Percentiles rank a stretch among this genome's conserved stretches.
Evolutionary conservation across 2,113 vertebrate species (phyloP).

Genomic region (Copsychus sechellarum): DNA sequence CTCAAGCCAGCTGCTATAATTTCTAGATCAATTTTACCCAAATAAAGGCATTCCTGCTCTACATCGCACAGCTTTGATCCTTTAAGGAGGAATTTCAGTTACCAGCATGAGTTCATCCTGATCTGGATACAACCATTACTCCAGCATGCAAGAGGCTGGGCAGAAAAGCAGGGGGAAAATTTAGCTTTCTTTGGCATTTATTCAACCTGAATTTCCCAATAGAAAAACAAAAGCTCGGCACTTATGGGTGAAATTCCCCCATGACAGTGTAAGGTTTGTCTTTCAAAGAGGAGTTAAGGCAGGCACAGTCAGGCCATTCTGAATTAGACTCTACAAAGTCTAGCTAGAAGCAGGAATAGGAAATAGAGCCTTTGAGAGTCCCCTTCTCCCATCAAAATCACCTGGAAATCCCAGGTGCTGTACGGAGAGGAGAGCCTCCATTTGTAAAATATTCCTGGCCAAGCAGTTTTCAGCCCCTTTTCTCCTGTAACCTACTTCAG

Average conservation of each 20-base stretch:
- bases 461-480: neutral
- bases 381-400: neutral
- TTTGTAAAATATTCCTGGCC: neutral
- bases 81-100: neutral
- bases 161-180: slow-evolving; percentile 12
- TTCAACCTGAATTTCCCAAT: slow-evolving; percentile 6
- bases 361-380: neutral
- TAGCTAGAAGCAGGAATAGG: neutral
- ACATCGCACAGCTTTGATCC: neutral
- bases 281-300: neutral
- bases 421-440: neutral
- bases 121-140: neutral
- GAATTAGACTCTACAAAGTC: neutral
- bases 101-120: neutral
- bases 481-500: neutral
- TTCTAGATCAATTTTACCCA: slow-evolving; percentile 6
- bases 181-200: neutral
- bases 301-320: neutral
- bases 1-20: neutral
- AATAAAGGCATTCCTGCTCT: slow-evolving; percentile 13
- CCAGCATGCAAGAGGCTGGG: neutral
- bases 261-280: neutral
- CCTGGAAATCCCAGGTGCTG: neutral
- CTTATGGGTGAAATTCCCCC: slow-evolving; percentile 28
- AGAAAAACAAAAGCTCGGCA: slow-evolving; percentile 7